Percentiles rank a stretch among this genome's conserved stretches.
Evolutionary conservation across 2,888 invertebrate genomes (phyloP).

Genomic region (Platycheirus rosarum): DNA sequence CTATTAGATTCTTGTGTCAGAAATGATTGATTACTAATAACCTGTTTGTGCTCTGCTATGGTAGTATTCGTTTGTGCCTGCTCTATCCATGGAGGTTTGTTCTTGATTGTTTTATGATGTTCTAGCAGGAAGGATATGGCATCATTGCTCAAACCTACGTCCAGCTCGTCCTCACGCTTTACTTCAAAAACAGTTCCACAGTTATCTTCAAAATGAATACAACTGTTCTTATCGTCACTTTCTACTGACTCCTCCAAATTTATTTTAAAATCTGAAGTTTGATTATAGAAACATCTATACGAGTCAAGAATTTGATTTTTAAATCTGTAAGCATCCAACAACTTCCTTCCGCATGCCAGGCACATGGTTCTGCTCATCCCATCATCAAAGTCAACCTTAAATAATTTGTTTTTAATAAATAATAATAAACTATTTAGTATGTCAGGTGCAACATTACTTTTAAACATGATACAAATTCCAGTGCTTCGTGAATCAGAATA

Average conservation of each 20-base stretch:
- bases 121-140: slow-evolving; percentile 38
- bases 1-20: no score
- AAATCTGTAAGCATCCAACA: slow-evolving; percentile 65
- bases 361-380: slow-evolving; percentile 57
- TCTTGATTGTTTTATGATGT: slow-evolving; percentile 10
- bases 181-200: no score
- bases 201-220: no score
- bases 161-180: slow-evolving; percentile 11
- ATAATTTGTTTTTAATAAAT: no score
- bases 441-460: no score
- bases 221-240: no score
- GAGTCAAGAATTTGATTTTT: slow-evolving; percentile 63
- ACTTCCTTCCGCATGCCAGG: slow-evolving; percentile 38
- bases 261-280: neutral
- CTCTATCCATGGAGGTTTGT: no score
- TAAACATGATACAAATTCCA: slow-evolving; percentile 50
- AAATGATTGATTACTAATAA: no score
- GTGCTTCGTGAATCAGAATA: slow-evolving; percentile 44
- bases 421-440: neutral
- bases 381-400: slow-evolving; percentile 61
- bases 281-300: slow-evolving; percentile 32
- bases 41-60: no score
- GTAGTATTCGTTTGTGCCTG: no score
- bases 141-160: slow-evolving; percentile 34
- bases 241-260: neutral